A percentile compares a stretch with the other conserved stretches of the same genome.
Evolutionary conservation across 2,888 invertebrate genomes (phyloP).

Genomic region (Malthinus flaveolus): DNA sequence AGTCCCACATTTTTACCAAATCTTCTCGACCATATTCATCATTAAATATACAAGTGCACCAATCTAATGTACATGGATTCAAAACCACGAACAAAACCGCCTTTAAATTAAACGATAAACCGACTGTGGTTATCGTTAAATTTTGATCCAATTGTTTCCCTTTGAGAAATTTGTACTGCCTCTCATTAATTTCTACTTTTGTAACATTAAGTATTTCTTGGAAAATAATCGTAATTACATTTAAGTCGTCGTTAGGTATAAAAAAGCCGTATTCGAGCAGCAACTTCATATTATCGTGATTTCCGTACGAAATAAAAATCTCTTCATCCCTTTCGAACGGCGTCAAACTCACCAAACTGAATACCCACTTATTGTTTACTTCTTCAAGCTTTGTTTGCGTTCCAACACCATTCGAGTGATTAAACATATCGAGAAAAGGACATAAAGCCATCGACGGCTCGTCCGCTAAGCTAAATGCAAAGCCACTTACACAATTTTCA

Average conservation of each 20-base stretch:
- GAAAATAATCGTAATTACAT: conserved; percentile 65
- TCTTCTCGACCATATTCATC: conserved; percentile 25
- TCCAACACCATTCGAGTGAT: conserved; percentile 71
- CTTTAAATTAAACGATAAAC: conserved; percentile 69
- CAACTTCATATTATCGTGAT: conserved; percentile 79
- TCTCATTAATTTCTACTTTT: conserved; percentile 41
- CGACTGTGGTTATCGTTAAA: conserved; percentile 64
- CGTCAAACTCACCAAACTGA: conserved; percentile 59
- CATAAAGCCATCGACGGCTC: conserved; percentile 74
- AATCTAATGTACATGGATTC: conserved; percentile 29
- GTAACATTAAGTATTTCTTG: conserved; percentile 58
- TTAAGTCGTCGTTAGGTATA: conserved; percentile 68
- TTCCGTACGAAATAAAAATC: conserved; percentile 88
- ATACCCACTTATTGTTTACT: conserved; percentile 52
- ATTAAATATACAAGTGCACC: conserved; percentile 32
- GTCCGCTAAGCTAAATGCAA: conserved; percentile 57
- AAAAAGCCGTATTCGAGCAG: conserved; percentile 88
- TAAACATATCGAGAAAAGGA: conserved; percentile 88
- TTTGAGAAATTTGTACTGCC: conserved; percentile 64
- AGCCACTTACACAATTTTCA: conserved; percentile 34
- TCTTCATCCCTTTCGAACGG: conserved; percentile 67
- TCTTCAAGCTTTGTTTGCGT: conserved; percentile 54
- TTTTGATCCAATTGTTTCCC: conserved; percentile 64
- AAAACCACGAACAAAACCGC: conserved; percentile 45
- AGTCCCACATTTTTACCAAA: conserved; percentile 20